phyloP scores from a whole-genome alignment of 2,888 invertebrate species.

The Aphidoletes aphidimyza region DNA sequence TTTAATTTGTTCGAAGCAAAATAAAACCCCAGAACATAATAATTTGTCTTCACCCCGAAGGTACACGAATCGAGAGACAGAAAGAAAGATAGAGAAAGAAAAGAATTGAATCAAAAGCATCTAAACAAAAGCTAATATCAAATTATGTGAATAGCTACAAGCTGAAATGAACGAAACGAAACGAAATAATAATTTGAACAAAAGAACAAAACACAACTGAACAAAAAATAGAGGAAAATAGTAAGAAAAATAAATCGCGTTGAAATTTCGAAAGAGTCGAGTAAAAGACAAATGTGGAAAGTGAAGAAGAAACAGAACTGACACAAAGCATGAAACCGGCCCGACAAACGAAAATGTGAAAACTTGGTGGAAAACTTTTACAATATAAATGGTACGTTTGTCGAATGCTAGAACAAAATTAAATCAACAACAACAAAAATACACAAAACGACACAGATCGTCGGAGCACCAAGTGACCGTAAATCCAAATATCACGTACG shows the following conservation, averaged over 20 bases:
- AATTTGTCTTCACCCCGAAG: not conserved
- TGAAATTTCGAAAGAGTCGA: not conserved
- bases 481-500: conserved; percentile 8
- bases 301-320: not conserved
- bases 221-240: not conserved
- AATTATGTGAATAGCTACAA: not conserved
- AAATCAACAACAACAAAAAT: conserved; percentile 12
- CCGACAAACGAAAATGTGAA: not conserved
- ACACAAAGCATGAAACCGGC: not conserved
- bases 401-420: conserved; percentile 5
- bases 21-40: not conserved
- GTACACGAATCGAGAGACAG: not conserved
- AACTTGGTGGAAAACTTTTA: conserved; percentile 5
- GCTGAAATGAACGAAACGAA: too few relatives aligned
- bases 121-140: conserved; percentile 32
- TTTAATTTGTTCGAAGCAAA: not conserved
- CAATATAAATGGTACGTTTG: not conserved
- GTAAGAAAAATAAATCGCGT: not conserved
- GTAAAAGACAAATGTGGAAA: not conserved
- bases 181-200: conserved; percentile 36
- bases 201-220: not conserved
- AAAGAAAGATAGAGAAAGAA: not conserved
- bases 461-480: not conserved
- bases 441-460: not conserved
- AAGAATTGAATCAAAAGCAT: not conserved